Evolutionary conservation across 1,140 invertebrate genomes (phyloP).

Genomic region (Periplaneta americana): DNA sequence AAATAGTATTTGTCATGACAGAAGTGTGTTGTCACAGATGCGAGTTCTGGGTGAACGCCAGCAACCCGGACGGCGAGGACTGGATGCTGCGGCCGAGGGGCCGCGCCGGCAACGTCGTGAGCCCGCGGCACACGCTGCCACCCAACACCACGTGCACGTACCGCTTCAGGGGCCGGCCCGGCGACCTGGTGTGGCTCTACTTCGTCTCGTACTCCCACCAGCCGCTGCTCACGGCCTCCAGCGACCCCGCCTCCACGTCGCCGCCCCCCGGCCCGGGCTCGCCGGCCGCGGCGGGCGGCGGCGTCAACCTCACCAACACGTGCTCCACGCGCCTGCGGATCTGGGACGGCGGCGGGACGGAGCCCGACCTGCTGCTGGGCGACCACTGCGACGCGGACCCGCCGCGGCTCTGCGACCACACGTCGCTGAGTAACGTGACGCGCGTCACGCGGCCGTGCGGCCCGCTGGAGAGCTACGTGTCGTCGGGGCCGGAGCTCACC

Average conservation of each 20-base stretch:
- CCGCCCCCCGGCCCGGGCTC: neutral
- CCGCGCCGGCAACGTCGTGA: conserved; percentile 55
- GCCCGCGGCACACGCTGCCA: conserved; percentile 75
- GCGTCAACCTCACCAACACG: neutral
- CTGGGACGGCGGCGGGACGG: conserved; percentile 45
- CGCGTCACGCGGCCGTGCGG: conserved; percentile 69
- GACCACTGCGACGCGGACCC: conserved; percentile 69
- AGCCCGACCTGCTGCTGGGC: conserved; percentile 40
- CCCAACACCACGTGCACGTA: conserved; percentile 82
- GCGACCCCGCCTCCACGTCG: conserved; percentile 6
- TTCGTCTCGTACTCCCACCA: conserved; percentile 75
- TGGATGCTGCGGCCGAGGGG: conserved; percentile 43
- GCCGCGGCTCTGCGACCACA: conserved; percentile 75
- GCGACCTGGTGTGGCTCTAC: conserved; percentile 80
- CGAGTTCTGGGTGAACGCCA: conserved; percentile 66
- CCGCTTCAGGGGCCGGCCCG: conserved; percentile 69
- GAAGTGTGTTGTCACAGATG: conserved; percentile 43
- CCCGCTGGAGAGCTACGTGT: conserved; percentile 71
- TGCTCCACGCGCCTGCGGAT: conserved; percentile 55
- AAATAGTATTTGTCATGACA: too few species aligned
- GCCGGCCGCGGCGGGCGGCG: neutral
- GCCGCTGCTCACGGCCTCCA: conserved; percentile 1
- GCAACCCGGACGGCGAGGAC: conserved; percentile 41
- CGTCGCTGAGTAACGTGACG: conserved; percentile 65
- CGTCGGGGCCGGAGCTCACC: conserved; percentile 43